These are phyloP conservation scores for Hemithea aestivaria DNA, from an alignment of 2,888 invertebrate genomes.

Conservation along the genomic window DNA sequence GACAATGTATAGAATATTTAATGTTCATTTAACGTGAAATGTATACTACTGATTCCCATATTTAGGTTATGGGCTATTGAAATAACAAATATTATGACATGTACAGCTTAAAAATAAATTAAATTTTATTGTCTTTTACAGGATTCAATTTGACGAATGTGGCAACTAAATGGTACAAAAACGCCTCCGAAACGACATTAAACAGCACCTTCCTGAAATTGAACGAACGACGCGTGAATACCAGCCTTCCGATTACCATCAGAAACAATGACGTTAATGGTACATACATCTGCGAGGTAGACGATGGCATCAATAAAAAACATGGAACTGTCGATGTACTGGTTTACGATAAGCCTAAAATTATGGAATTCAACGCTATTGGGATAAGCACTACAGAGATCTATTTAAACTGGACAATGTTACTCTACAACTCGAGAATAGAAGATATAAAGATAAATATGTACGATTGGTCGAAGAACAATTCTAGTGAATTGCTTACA, in stretches of 20 bases:
- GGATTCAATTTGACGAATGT: slow-evolving; percentile 54
- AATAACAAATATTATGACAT: no score
- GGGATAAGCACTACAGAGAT: slow-evolving; percentile 87
- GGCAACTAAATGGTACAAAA: slow-evolving; percentile 62
- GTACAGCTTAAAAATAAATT: no score
- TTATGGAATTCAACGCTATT: slow-evolving; percentile 85
- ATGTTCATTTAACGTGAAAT: no score
- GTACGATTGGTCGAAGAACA: no score
- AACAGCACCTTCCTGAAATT: slow-evolving; percentile 8
- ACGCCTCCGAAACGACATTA: slow-evolving; percentile 29
- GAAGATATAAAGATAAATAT: no score
- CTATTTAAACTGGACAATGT: slow-evolving; percentile 90
- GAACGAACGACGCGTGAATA: slow-evolving; percentile 48
- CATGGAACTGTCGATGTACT: slow-evolving; percentile 71
- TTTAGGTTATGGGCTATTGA: no score
- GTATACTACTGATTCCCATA: no score
- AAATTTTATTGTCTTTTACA: no score
- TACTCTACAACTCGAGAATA: slow-evolving; percentile 85
- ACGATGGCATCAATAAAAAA: slow-evolving; percentile 52
- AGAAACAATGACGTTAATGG: slow-evolving; percentile 85
- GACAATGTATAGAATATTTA: no score
- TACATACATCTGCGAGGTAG: slow-evolving; percentile 56
- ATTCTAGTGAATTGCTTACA: no score
- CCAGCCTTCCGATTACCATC: slow-evolving; percentile 70
- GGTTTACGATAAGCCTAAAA: slow-evolving; percentile 84